Evolutionary conservation across 1,140 invertebrate genomes (phyloP).

Genomic region (Trigoniulus corallinus): DNA sequence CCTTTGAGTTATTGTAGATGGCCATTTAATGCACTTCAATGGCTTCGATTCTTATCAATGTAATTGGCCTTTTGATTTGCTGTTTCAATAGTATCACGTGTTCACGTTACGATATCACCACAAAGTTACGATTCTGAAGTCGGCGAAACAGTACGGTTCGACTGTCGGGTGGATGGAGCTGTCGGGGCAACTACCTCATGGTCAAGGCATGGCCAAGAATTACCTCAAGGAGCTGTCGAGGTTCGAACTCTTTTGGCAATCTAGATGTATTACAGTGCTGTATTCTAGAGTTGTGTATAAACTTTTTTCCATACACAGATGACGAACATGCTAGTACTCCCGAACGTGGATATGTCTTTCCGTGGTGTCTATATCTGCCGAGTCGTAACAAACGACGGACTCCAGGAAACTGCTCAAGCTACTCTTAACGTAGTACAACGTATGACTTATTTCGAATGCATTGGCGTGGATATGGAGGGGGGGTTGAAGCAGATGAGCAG

Average conservation of each 20-base stretch:
- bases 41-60: too few species aligned
- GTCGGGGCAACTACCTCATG: slow-evolving; percentile 18
- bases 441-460: slow-evolving; percentile 7
- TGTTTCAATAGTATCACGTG: too few species aligned
- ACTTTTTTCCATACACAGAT: too few species aligned
- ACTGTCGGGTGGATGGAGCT: slow-evolving; percentile 21
- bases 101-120: slow-evolving; percentile 17
- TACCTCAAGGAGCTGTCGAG: slow-evolving; percentile 36
- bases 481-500: slow-evolving; percentile 12
- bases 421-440: slow-evolving; percentile 23
- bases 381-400: slow-evolving; percentile 29
- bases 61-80: too few species aligned
- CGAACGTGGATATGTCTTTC: slow-evolving; percentile 43
- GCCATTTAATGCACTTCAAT: too few species aligned
- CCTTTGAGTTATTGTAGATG: too few species aligned
- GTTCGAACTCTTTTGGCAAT: too few species aligned
- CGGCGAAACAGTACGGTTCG: slow-evolving; percentile 21
- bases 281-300: too few species aligned
- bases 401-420: slow-evolving; percentile 25
- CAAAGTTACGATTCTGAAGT: slow-evolving; percentile 15
- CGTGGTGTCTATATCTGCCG: slow-evolving; percentile 68
- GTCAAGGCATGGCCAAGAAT: slow-evolving; percentile 18
- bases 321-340: slow-evolving; percentile 53
- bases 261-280: slow-evolving; percentile 14
- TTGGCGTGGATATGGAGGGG: slow-evolving; percentile 7